Percentiles rank a stretch among this genome's conserved stretches.
phyloP scores from a whole-genome alignment of 2,888 invertebrate species.

The Erebia epiphron region DNA sequence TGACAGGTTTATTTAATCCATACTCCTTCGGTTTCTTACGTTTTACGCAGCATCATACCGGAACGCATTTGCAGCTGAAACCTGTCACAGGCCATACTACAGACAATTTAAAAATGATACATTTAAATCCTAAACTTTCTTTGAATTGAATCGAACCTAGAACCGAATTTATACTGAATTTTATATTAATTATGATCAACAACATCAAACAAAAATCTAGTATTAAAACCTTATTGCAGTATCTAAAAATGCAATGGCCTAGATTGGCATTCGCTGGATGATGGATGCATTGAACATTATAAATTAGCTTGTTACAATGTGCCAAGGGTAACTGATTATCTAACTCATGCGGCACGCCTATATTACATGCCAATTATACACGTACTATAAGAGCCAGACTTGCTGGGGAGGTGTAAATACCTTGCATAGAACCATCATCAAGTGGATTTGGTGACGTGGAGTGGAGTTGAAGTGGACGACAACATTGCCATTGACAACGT shows the following conservation, averaged over 20 bases:
- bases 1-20: no score
- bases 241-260: background rate
- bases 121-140: no score
- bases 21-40: no score
- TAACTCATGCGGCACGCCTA: background rate
- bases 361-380: background rate
- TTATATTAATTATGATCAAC: no score
- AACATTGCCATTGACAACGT: background rate
- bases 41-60: no score
- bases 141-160: no score
- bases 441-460: background rate
- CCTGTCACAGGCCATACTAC: no score
- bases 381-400: background rate
- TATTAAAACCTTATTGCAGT: background rate
- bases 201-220: background rate
- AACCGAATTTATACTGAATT: no score
- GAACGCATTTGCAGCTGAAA: no score
- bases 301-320: background rate
- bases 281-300: background rate
- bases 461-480: background rate
- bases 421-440: background rate
- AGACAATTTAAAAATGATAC: no score
- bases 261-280: background rate
- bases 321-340: conserved; percentile 2
- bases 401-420: background rate